Evolutionary conservation across 2,113 vertebrate genomes (phyloP).

Genomic region (Zapus hudsonius): DNA sequence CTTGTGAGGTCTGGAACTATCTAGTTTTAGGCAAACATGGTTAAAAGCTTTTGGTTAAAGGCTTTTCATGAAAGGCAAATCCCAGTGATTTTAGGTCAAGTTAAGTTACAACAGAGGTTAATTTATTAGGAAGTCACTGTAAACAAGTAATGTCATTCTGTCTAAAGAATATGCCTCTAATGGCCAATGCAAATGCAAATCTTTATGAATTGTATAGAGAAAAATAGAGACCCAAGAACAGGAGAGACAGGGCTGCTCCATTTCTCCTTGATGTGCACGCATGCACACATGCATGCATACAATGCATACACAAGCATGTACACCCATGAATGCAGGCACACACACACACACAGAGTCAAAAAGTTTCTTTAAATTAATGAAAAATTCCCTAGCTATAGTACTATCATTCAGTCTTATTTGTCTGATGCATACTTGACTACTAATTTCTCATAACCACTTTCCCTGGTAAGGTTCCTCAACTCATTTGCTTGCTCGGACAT

Average conservation of each 20-base stretch:
- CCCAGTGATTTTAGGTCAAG: neutral
- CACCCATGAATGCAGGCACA: neutral
- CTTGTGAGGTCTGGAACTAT: neutral
- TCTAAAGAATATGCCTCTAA: neutral
- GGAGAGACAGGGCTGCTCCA: neutral
- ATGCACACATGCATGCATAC: neutral
- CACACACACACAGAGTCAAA: neutral
- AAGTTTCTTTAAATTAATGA: neutral
- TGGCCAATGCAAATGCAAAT: neutral
- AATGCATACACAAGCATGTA: neutral
- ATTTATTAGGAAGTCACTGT: neutral
- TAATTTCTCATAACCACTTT: neutral
- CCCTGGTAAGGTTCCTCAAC: neutral
- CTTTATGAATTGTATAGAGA: neutral
- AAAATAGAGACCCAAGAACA: neutral
- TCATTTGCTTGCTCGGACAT: neutral
- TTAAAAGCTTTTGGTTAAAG: neutral
- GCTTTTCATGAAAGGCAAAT: neutral
- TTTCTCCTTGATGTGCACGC: slow-evolving; percentile 30
- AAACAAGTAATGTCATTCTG: neutral
- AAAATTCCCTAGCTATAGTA: slow-evolving; percentile 25
- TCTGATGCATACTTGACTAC: neutral
- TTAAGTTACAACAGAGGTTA: neutral
- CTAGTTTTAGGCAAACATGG: neutral
- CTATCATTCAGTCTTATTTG: slow-evolving; percentile 51